These are phyloP conservation scores for Masticophis lateralis DNA, from an alignment of 2,797 vertebrate species.

Conservation along the genomic window DNA sequence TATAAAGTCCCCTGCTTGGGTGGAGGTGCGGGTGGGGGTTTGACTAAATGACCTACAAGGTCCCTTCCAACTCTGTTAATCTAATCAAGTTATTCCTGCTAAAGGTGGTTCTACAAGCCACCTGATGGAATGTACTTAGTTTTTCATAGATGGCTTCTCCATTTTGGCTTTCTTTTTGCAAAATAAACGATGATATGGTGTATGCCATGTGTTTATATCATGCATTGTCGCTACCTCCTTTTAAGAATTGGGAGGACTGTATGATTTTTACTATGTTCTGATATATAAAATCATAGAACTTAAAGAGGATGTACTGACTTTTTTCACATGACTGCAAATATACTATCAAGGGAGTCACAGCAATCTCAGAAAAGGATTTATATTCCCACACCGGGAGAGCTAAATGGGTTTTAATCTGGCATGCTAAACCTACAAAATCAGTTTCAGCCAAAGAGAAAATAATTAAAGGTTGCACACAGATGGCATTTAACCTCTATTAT, in stretches of 20 bases:
- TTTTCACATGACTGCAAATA: not conserved
- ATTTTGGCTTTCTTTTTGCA: not conserved
- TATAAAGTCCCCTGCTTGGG: no score
- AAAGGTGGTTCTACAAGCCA: not conserved
- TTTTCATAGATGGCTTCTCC: not conserved
- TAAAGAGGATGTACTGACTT: not conserved
- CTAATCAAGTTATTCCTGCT: not conserved
- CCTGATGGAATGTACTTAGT: not conserved
- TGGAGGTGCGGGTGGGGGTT: no score
- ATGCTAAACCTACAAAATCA: not conserved
- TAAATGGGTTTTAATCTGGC: not conserved
- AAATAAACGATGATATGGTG: not conserved
- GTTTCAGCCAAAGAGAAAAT: not conserved
- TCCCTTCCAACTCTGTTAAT: no score
- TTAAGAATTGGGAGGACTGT: not conserved
- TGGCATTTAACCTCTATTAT: not conserved
- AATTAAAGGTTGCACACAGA: not conserved
- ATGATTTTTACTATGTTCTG: not conserved
- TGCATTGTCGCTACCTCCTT: not conserved
- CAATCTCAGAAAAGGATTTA: not conserved
- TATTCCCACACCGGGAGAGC: not conserved
- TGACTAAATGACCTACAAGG: no score
- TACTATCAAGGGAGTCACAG: not conserved
- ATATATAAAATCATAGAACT: not conserved
- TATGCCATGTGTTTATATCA: not conserved